A percentile compares a stretch with the other conserved stretches of the same genome.
These are phyloP conservation scores for Carcinoscorpius rotundicauda DNA, from an alignment of 1,140 invertebrate species.

Conservation along the genomic window DNA sequence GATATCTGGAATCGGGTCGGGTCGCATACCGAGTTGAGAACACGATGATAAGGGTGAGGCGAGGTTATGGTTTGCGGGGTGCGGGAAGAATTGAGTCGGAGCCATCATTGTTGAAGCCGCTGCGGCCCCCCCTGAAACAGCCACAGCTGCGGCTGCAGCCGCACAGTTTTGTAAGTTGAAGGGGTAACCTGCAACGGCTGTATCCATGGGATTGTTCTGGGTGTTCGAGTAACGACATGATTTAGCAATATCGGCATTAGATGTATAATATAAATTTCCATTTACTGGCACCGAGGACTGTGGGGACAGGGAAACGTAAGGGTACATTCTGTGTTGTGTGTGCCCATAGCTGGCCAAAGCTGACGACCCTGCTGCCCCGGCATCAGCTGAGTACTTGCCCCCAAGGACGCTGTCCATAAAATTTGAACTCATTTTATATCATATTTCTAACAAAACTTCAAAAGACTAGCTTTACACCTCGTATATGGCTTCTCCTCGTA, in stretches of 20 bases:
- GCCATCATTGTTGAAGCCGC: constrained; percentile 39
- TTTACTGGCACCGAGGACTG: constrained; percentile 51
- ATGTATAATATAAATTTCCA: constrained; percentile 17
- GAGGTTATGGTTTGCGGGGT: constrained; percentile 46
- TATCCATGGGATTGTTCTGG: constrained; percentile 43
- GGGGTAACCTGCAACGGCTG: constrained; percentile 47
- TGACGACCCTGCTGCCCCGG: constrained; percentile 34
- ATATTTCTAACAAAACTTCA: constrained; percentile 22
- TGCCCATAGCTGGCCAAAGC: constrained; percentile 30
- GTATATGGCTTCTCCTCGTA: constrained; percentile 10
- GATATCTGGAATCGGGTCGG: constrained; percentile 38
- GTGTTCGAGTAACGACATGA: constrained; percentile 24
- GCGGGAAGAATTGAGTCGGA: constrained; percentile 76
- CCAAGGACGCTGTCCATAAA: constrained; percentile 89
- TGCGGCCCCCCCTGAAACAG: constrained; percentile 30
- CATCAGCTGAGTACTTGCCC: constrained; percentile 79
- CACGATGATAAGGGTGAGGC: constrained; percentile 41
- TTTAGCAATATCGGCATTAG: constrained; percentile 21
- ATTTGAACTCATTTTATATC: constrained; percentile 74
- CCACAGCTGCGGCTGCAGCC: neutral
- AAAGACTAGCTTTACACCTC: constrained; percentile 13
- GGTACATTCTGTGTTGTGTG: constrained; percentile 41
- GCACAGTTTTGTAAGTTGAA: constrained; percentile 45
- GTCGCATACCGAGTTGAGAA: constrained; percentile 29
- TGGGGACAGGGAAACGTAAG: constrained; percentile 53